phyloP scores from a whole-genome alignment of 1,140 invertebrate species.

The Caenorhabditis tropicalis region DNA sequence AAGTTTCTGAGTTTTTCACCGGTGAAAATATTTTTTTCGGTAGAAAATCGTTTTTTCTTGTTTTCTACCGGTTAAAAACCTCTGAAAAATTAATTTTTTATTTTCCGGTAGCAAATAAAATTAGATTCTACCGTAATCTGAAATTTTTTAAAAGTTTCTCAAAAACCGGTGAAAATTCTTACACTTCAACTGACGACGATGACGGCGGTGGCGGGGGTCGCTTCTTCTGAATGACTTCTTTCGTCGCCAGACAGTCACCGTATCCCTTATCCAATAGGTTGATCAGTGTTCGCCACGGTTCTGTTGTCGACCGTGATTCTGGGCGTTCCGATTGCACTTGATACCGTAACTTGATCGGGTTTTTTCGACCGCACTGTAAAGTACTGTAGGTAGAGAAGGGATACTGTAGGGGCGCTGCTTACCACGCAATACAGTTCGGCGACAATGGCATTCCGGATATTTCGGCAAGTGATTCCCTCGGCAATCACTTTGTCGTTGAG shows the following conservation, averaged over 20 bases:
- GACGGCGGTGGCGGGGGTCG: too few species aligned
- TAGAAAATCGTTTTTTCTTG: too few species aligned
- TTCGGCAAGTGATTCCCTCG: conserved; percentile 49
- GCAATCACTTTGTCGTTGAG: conserved; percentile 48
- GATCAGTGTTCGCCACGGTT: conserved; percentile 59
- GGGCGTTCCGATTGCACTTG: conserved; percentile 5
- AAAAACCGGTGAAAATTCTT: background rate
- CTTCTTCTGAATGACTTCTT: too few species aligned
- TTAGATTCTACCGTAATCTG: too few species aligned
- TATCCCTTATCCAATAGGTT: conserved; percentile 60
- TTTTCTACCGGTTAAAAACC: too few species aligned
- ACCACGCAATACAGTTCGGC: conserved; percentile 64
- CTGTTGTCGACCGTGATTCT: background rate
- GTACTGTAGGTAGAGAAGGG: too few species aligned
- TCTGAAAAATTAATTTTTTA: too few species aligned
- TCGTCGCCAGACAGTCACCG: conserved; percentile 56
- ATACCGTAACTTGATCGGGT: conserved; percentile 58
- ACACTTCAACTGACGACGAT: conserved; percentile 7
- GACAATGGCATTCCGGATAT: conserved; percentile 58
- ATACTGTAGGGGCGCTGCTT: too few species aligned
- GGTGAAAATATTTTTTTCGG: too few species aligned
- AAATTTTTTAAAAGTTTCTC: too few species aligned
- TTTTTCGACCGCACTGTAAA: conserved; percentile 63
- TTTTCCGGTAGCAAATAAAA: too few species aligned
- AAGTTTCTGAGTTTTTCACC: too few species aligned